Conservation (phyloP, 1,140 invertebrate species). For the Papilio helenus region DNA sequence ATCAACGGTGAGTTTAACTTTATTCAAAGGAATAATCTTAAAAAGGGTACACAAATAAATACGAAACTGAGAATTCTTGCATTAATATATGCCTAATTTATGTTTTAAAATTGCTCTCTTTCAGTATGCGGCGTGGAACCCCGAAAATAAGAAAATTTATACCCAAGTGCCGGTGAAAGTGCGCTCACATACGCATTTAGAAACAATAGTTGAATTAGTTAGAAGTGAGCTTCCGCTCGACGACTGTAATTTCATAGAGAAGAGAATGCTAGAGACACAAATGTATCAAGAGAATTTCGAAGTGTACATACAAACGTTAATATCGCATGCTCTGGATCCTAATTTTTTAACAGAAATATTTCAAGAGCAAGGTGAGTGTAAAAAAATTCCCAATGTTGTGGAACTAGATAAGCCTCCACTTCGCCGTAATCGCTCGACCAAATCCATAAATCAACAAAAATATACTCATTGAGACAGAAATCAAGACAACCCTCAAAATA, state of each 20-base stretch:
- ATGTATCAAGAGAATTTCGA: slow-evolving; percentile 94
- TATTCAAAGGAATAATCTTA: neutral
- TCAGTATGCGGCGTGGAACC: slow-evolving; percentile 91
- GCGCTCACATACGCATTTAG: slow-evolving; percentile 87
- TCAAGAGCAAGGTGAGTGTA: slow-evolving; percentile 90
- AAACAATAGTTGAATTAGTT: slow-evolving; percentile 92
- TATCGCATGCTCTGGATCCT: slow-evolving; percentile 94
- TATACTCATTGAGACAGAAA: too few relatives aligned
- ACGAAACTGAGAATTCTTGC: too few relatives aligned
- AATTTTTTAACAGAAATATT: slow-evolving; percentile 95
- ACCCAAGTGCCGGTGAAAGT: slow-evolving; percentile 90
- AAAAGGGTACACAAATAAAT: neutral
- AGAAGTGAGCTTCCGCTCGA: slow-evolving; percentile 88
- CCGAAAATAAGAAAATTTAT: slow-evolving; percentile 90
- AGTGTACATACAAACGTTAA: slow-evolving; percentile 95
- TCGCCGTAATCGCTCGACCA: too few relatives aligned
- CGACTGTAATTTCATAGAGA: slow-evolving; percentile 88
- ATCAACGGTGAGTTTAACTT: slow-evolving; percentile 88
- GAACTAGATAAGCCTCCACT: too few relatives aligned
- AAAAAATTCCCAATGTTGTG: neutral
- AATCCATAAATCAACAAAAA: too few relatives aligned
- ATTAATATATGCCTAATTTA: neutral
- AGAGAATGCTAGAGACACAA: slow-evolving; percentile 89
- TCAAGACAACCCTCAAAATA: too few relatives aligned
- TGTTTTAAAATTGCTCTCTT: slow-evolving; percentile 50